These are phyloP conservation scores for Aptenodytes patagonicus DNA, from an alignment of 2,113 vertebrate genomes.

Conservation along the genomic window DNA sequence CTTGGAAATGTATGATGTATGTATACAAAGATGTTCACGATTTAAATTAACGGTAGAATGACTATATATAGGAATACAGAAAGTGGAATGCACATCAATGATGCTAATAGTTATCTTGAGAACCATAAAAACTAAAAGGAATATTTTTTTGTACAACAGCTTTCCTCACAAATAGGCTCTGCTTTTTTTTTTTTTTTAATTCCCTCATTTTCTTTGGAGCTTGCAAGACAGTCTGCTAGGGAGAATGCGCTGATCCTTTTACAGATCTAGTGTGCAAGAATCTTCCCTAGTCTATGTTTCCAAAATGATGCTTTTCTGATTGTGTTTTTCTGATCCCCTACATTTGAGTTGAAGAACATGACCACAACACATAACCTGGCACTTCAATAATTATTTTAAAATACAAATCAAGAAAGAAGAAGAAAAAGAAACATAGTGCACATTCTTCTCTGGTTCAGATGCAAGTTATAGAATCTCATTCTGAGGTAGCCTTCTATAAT, in stretches of 20 bases:
- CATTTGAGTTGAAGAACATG: constrained; percentile 56
- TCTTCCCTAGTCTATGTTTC: background rate
- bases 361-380: constrained; percentile 59
- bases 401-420: constrained; percentile 59
- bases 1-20: constrained; percentile 44
- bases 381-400: constrained; percentile 64
- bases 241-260: constrained; percentile 25
- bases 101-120: constrained; percentile 67
- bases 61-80: constrained; percentile 79
- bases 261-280: background rate
- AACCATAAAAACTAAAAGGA: constrained; percentile 19
- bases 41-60: constrained; percentile 68
- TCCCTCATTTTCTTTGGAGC: background rate
- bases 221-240: constrained; percentile 5
- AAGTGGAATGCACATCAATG: constrained; percentile 99
- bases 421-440: constrained; percentile 71
- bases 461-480: constrained; percentile 74
- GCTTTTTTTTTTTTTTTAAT: background rate
- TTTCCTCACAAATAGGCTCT: background rate
- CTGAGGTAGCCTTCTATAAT: constrained; percentile 83
- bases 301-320: background rate
- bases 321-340: constrained; percentile 6
- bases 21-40: constrained; percentile 54
- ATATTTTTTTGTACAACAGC: background rate
- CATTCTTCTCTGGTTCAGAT: constrained; percentile 78